Base-by-base conservation (phyloP, 2,113 vertebrate genomes). In the Agapornis roseicollis region DNA sequence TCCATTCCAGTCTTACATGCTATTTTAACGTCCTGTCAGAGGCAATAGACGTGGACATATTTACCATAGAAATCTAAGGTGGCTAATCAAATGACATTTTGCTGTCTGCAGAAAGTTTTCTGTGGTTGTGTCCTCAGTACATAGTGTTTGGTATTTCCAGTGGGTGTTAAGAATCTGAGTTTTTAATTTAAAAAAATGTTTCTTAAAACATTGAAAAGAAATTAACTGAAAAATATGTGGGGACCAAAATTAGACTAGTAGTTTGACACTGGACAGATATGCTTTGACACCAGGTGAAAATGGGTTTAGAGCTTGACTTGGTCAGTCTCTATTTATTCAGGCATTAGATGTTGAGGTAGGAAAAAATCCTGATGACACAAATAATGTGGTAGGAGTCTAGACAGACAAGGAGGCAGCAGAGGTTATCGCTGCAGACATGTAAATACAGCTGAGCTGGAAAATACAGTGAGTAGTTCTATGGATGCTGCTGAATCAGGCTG, bases 381-480 rank as follows among this genome's bases (percentile, higher is more conserved):
- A 88, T 89, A 93, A 93, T 80, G 42, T 92, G 71, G 64, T 74
- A 90, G 42, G 53, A 88, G 91, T 83, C 89, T 42, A 96, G 93
- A 97, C 94, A 96, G 93, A 83, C 85, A 88, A 77, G 49, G n/a
- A 73, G 68, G 53, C 82, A 93, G 60, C 19, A 85, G 42, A 86
- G 25, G 72, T 95, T 96, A 95, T 97, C 94, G 9, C 68, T 63
- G 42, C 82, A 86, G 82, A 84, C 53, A 11, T 49, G 60, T 92
- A 90, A 92, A 94, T 86, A 95, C 2, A 66, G n/a, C 44, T 90
- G 64, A 94, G 28, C 47, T 58, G 85, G 64, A 85, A 89, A 91
- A 80, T 63, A 80, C 12, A 89, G 66, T 85, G 91, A 55, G 41
- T 92, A 85, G 37, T 27, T 80, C 28, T 80, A 0, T 72, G 46